Conservation (phyloP, 2,797 vertebrate genomes). For the Pseudochirops corinnae region DNA sequence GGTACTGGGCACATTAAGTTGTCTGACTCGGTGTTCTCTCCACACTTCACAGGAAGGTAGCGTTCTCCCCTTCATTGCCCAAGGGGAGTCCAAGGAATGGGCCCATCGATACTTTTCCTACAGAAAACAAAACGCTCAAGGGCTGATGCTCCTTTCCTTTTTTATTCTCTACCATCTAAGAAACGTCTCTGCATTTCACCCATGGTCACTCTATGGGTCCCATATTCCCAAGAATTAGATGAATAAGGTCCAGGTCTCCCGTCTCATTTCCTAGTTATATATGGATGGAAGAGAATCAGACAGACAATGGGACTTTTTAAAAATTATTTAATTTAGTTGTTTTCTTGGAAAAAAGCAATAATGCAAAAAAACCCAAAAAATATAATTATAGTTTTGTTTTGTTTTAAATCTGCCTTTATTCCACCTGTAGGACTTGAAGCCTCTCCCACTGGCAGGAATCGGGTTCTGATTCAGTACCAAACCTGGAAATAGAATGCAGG, state of each 20-base stretch:
- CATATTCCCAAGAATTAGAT: not conserved
- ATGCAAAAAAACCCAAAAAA: conserved; percentile 83
- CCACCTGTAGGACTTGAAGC: conserved; percentile 67
- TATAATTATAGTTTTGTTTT: conserved; percentile 80
- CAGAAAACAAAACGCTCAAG: not conserved
- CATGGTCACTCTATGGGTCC: not conserved
- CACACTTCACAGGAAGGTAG: not conserved
- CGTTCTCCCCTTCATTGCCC: not conserved
- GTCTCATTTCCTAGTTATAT: not conserved
- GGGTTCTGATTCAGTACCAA: conserved; percentile 35
- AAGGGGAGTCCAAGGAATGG: not conserved
- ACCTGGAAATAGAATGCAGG: conserved; percentile 62
- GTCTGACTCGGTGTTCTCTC: not conserved
- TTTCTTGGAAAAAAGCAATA: conserved; percentile 77
- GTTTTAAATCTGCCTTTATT: conserved; percentile 71
- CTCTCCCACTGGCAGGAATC: conserved; percentile 66
- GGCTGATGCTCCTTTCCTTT: not conserved
- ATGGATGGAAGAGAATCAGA: conserved; percentile 62
- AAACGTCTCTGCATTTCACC: not conserved
- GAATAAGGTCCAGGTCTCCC: not conserved
- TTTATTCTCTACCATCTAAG: not conserved
- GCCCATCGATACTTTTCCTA: not conserved
- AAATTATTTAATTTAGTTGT: conserved; percentile 87
- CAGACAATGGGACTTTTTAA: conserved; percentile 74
- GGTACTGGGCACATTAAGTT: not conserved